Conservation (phyloP, 2,113 vertebrate species). For the Rattus rattus region DNA sequence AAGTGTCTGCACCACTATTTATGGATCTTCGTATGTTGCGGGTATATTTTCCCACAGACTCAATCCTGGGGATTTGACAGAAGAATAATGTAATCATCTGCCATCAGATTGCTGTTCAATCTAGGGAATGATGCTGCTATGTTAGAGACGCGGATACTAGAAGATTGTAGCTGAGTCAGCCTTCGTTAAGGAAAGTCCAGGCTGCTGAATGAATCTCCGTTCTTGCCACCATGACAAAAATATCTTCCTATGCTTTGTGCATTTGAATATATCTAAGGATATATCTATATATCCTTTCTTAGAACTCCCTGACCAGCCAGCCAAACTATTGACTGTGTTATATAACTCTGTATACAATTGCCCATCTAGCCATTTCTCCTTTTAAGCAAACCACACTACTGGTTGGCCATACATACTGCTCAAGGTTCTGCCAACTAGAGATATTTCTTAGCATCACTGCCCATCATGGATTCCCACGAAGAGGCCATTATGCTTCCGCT, state of each 20-base stretch:
- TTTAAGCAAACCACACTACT: not conserved
- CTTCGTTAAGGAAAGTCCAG: not conserved
- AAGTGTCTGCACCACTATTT: not conserved
- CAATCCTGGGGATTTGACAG: not conserved
- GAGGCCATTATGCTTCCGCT: not conserved
- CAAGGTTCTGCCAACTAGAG: not conserved
- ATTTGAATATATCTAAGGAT: not conserved
- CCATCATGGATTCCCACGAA: not conserved
- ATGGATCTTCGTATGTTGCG: not conserved
- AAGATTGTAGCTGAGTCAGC: not conserved
- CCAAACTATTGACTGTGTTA: not conserved
- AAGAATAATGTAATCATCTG: not conserved
- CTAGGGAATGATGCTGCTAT: not conserved
- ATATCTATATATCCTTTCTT: not conserved
- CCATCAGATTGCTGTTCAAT: not conserved
- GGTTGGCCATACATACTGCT: rapidly evolving
- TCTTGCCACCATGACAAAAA: not conserved
- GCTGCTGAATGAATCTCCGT: not conserved
- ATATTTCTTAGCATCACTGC: not conserved
- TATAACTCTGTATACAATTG: not conserved
- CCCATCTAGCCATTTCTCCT: not conserved
- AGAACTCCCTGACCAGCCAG: not conserved
- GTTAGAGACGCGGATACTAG: too few species aligned
- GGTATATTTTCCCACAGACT: not conserved
- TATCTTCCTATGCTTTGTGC: not conserved